Percentiles rank a stretch among this genome's conserved stretches.
phyloP scores from a whole-genome alignment of 2,113 vertebrate species.

The Pontoporia blainvillei region DNA sequence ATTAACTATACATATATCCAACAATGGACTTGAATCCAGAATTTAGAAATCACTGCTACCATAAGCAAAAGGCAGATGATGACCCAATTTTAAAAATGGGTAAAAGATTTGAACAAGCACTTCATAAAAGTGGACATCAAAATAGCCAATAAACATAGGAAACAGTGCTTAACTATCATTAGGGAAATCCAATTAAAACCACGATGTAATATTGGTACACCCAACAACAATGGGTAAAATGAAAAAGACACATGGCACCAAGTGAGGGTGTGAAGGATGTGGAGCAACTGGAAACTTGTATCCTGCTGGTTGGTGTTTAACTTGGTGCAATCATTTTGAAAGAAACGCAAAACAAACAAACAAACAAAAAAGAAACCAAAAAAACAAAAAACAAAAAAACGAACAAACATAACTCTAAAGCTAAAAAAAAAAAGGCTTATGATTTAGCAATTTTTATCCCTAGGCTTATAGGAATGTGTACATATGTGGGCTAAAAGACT shows the following conservation, averaged over 20 bases:
- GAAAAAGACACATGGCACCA: not conserved
- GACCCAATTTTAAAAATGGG: not conserved
- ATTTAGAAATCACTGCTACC: not conserved
- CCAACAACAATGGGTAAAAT: not conserved
- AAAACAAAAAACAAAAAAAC: not conserved
- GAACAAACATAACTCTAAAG: not conserved
- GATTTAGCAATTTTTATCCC: not conserved
- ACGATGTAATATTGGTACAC: not conserved
- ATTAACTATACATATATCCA: not conserved
- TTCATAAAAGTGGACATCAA: not conserved
- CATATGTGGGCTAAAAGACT: not conserved
- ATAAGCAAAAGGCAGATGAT: not conserved
- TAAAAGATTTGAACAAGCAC: not conserved
- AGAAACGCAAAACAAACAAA: not conserved
- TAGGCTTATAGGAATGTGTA: not conserved
- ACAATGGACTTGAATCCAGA: not conserved
- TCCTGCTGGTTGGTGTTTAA: not conserved
- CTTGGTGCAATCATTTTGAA: not conserved
- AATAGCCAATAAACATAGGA: not conserved
- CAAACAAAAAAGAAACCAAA: not conserved
- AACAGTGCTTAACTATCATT: not conserved
- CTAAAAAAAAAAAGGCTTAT: not conserved
- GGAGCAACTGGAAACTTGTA: not conserved
- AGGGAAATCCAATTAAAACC: not conserved
- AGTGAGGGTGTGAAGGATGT: not conserved